Evolutionary conservation across 1,140 invertebrate species (phyloP).

Genomic region (Propsilocerus akamusi): DNA sequence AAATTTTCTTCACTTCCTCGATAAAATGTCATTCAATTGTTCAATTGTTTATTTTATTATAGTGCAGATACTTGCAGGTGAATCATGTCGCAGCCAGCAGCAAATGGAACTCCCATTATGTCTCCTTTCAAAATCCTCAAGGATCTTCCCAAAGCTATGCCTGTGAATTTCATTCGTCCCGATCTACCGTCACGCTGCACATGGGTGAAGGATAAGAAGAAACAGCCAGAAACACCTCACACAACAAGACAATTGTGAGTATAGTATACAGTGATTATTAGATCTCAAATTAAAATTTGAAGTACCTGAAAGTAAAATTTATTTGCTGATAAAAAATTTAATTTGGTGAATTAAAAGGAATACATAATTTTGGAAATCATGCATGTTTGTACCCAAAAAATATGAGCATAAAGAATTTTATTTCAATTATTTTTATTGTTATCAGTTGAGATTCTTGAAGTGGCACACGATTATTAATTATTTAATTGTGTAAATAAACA

Average conservation of each 20-base stretch:
- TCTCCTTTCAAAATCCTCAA: too few species aligned
- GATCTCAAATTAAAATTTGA: too few species aligned
- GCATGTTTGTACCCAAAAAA: not conserved
- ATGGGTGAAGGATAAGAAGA: slow-evolving; percentile 29
- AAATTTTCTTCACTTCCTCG: too few species aligned
- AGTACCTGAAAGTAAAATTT: too few species aligned
- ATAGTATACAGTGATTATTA: too few species aligned
- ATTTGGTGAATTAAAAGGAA: too few species aligned
- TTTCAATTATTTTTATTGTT: not conserved
- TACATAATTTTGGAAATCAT: not conserved
- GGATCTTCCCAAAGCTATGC: slow-evolving; percentile 5
- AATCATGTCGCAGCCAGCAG: too few species aligned
- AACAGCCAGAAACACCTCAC: slow-evolving; percentile 22
- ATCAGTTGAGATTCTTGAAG: not conserved
- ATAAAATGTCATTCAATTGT: too few species aligned
- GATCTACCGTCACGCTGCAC: slow-evolving; percentile 43
- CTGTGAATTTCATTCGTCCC: slow-evolving; percentile 33
- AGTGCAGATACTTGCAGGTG: too few species aligned
- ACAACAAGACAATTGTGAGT: slow-evolving; percentile 20
- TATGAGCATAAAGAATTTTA: not conserved
- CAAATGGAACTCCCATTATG: too few species aligned
- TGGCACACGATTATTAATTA: not conserved
- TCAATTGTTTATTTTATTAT: too few species aligned
- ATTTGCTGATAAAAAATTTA: too few species aligned
- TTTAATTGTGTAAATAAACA: slow-evolving; percentile 5